These are phyloP conservation scores for Rhizoglyphus robini DNA, from an alignment of 1,140 invertebrate species.

Conservation along the genomic window DNA sequence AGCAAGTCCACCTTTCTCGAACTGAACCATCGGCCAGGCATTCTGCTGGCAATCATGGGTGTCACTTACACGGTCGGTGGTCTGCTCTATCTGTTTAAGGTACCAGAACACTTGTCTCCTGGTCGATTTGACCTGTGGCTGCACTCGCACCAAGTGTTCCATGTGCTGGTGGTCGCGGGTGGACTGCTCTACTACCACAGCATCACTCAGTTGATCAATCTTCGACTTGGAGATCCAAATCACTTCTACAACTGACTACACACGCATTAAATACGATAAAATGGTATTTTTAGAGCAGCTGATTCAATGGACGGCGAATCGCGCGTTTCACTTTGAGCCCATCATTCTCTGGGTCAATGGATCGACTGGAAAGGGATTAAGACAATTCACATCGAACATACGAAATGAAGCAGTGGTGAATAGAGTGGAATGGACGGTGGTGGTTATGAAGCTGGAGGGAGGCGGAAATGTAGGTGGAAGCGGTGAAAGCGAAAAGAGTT, in stretches of 20 bases:
- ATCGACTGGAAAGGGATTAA: too few relatives aligned
- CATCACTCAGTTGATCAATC: constrained; percentile 82
- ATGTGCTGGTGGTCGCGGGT: constrained; percentile 88
- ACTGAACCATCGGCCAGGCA: neutral
- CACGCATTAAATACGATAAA: too few relatives aligned
- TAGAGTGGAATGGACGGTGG: too few relatives aligned
- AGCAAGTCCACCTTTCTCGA: constrained; percentile 36
- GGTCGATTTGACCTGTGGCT: constrained; percentile 97
- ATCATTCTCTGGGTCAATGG: too few relatives aligned
- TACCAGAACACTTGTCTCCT: constrained; percentile 94
- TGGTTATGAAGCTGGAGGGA: too few relatives aligned
- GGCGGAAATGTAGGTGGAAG: too few relatives aligned
- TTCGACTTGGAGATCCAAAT: neutral
- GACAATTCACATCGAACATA: too few relatives aligned
- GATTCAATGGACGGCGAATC: too few relatives aligned
- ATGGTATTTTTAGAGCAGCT: too few relatives aligned
- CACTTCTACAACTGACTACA: neutral
- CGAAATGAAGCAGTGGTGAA: too few relatives aligned
- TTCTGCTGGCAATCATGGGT: constrained; percentile 70
- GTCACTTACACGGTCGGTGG: constrained; percentile 86
- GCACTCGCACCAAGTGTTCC: constrained; percentile 61
- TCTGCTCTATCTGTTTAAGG: constrained; percentile 79
- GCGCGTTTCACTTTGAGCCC: too few relatives aligned
- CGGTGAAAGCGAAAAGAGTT: too few relatives aligned
- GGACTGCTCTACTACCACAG: constrained; percentile 97